Base-by-base conservation (phyloP, 1,140 invertebrate species). In the Camponotus vicinus region DNA sequence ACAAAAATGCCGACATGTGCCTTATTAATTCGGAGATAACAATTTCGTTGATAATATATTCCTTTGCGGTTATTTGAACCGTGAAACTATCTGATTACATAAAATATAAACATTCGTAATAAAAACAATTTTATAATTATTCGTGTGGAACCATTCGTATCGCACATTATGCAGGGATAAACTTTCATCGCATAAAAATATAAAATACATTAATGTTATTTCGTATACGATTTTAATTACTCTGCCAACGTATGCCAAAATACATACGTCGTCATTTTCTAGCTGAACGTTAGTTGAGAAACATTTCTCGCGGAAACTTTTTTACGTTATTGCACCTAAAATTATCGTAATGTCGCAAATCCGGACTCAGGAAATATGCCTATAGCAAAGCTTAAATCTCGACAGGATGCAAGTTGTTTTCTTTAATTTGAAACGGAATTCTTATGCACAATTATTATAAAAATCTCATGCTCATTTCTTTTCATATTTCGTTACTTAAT, bases 1-100 rank as follows among this genome's bases (percentile, higher is more conserved):
- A 45, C 32, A 86, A 86, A 40, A 90, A 4, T 55, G 21, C 59
- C 40, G 37, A 37, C 78, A 27, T 61, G 9, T 87, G 87, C 9
- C 70, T 84, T 3, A 90, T 64, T 64, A 78, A 67, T 82, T 83
- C 55, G 7, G 57, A 34, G 15, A 52, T 52, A 52, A 52, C 4
- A 18, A 52, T 52, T 52, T 52, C 76, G 42, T 86, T 78, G 61
- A 89, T 49, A 66, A 84, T 57, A 18, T 57, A 49, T 55, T 45
- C 11, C 18, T 59, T 70, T 49, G 27, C 32, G 4, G 40, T 67
- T 63, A 85, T 52, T 67, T 85, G 37, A 27, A 89, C 40, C 63
- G n/a, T 70, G 55, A 88, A 88, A 59, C 67, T 82, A 15, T 66
- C 37, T 52, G 15, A 32, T 42, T 78, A 52, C 86, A 63, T 40